phyloP scores from a whole-genome alignment of 2,113 vertebrate species.

The Ammodytes marinus region DNA sequence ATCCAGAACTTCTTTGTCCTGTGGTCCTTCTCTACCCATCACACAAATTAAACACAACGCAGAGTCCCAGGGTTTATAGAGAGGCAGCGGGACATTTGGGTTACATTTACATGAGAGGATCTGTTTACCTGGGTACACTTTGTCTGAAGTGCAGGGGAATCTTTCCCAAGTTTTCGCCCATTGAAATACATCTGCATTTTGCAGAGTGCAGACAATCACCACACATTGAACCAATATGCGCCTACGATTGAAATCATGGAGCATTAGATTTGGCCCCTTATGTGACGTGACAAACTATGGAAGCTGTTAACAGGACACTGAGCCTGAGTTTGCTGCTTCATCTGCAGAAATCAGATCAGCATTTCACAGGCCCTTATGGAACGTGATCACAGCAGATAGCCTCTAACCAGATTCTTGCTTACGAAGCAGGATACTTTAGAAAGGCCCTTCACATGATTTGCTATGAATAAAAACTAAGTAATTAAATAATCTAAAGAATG shows the following conservation, averaged over 20 bases:
- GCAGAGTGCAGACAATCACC: conserved; percentile 25
- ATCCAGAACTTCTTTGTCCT: too few relatives aligned
- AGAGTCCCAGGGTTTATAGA: too few relatives aligned
- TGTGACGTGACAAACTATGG: conserved; percentile 68
- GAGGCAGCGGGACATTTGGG: too few relatives aligned
- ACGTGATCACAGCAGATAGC: conserved; percentile 22
- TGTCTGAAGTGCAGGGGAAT: not conserved
- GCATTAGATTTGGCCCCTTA: conserved; percentile 58
- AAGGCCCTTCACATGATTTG: conserved; percentile 4
- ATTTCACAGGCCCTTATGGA: conserved; percentile 38
- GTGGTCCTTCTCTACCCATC: too few relatives aligned
- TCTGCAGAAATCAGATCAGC: conserved; percentile 64
- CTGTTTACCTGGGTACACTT: not conserved
- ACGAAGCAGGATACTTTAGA: not conserved
- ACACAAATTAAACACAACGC: too few relatives aligned
- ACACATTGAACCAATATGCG: conserved; percentile 66
- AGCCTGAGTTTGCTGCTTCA: conserved; percentile 35
- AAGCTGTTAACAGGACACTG: conserved; percentile 50
- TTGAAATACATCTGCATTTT: conserved; percentile 49
- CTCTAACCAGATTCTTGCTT: conserved; percentile 13
- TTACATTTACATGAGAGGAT: conserved; percentile 6
- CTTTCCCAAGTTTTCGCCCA: conserved; percentile 15
- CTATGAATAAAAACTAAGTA: not conserved
- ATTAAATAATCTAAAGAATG: not conserved
- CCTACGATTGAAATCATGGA: conserved; percentile 44